Evolutionary conservation across 2,888 invertebrate genomes (phyloP), one percentile per base, ranked within the genome.

Genomic region (Smittia aterrima): DNA sequence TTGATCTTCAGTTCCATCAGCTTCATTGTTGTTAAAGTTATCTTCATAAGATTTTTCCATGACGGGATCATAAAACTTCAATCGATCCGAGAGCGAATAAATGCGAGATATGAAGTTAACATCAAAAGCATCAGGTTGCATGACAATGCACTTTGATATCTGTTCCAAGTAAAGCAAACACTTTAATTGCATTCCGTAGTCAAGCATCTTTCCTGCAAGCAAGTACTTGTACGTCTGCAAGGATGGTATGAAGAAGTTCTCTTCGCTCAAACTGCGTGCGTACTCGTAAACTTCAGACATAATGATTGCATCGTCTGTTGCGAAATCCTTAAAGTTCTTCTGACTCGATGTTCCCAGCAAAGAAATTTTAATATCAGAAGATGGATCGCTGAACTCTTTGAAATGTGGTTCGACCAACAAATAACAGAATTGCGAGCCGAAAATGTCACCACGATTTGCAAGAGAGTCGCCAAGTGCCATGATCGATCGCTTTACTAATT

Each of bases 271-370:
- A 75, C 91, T 89, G 77, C 92, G 87, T 2, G 96, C 96, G 82
- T 95, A 98, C 83, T 97, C 97, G 82, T 95, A 97, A 75, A 97
- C 90, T 84, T 97, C 96, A 0, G 97, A 97, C 84, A 96, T 92
- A 85, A 96, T 93, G 76, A 97, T 91, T 22, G 96, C 93, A 80
- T 91, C 90, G 80, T 91, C 90, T 73, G 87, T 89, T 53, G 92
- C 91, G 81, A 94, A 91, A 79, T 88, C 86, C 18, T 80, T 80
- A 79, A 91, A 90, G 1, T 86, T 79, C 78, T 86, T 83, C 75
- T 87, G 86, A 76, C 91, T 87, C 78, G 90, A 89, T 4, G 92
- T 88, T 75, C 95, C 92, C 76, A 97, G 86, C 66, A 75, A 41
- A 9, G 27, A 1, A 64, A 75, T 66, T 41, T 74, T 74, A n/a